Base-by-base conservation (phyloP, 1,140 invertebrate species). In the Drosophila prosaltans region DNA sequence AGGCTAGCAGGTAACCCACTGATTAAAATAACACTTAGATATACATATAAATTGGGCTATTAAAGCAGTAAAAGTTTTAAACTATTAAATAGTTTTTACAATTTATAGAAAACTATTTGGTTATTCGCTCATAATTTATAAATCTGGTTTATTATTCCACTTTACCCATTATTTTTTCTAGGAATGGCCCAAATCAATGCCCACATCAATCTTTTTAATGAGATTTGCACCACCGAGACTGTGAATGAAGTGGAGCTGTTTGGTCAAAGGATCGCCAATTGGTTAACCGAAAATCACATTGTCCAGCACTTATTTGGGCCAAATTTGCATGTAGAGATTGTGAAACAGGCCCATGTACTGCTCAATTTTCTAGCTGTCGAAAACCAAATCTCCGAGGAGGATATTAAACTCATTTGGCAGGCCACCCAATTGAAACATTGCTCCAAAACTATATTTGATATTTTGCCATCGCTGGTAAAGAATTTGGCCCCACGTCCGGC, bases 251-350 rank as follows among this genome's bases (percentile, higher is more conserved):
- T 96, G 1, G 97, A 98, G 83, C 93, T 95, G 43, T 95, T 97
- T 61, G 97, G 97, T 0, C 96, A 97, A 69, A 95, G 96, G 68
- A 94, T 99, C 60, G 97, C 96, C 0, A 94, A 96, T 66, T 99
- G 98, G 98, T 92, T 99, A 5, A 96, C 97, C 0, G 95, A 96
- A 57, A 97, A 98, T 91, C 97, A 97, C 91, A 98, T 99, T 60
- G 97, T 99, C 78, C 96, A 97, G 82, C 97, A 98, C 90, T 95
- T 99, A 43, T 99, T 98, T 94, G 98, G 98, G 41, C 98, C 98
- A 54, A 99, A 99, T 94, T 93, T 98, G 63, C 98, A 99, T 93
- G 97, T 98, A 39, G 98, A 98, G 94, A 96, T 97, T 92, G 93
- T 99, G 36, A 99, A 99, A 92, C 97, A 98, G 84, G 98, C 97